Conservation (phyloP, 2,113 vertebrate species). For the Penelope pileata region DNA sequence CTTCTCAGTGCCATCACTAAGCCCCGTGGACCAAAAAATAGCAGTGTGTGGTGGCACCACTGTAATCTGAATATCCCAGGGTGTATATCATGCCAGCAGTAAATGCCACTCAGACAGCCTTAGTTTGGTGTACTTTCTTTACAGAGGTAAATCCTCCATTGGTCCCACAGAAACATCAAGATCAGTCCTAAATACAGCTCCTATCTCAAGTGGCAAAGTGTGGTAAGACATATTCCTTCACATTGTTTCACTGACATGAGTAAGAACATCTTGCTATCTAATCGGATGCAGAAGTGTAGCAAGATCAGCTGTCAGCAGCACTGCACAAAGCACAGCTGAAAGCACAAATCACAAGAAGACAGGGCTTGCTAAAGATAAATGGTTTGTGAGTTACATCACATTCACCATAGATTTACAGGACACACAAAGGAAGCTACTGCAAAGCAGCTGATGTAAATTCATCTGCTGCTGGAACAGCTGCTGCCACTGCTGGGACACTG, state of each 20-base stretch:
- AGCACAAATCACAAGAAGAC: background rate
- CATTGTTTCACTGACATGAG: background rate
- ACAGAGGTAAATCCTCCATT: background rate
- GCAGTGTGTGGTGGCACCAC: background rate
- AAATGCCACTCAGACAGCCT: background rate
- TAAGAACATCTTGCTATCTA: background rate
- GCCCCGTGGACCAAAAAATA: background rate
- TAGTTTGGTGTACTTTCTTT: background rate
- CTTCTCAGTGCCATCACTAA: fast-evolving
- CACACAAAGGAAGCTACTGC: background rate
- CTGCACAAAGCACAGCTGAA: background rate
- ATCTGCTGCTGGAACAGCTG: fast-evolving
- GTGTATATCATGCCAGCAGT: background rate
- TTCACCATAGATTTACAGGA: background rate
- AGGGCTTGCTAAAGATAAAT: background rate
- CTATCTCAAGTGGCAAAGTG: background rate
- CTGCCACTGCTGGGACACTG: background rate
- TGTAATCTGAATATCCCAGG: fast-evolving
- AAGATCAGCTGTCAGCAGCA: background rate
- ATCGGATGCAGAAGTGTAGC: background rate
- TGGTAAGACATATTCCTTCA: background rate
- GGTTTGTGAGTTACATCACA: background rate
- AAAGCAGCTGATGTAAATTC: background rate
- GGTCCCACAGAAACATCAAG: background rate
- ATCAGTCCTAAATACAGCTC: background rate